Percentiles rank a stretch among this genome's conserved stretches.
Conservation (phyloP, 2,113 vertebrate genomes). For the Macquaria australasica region DNA sequence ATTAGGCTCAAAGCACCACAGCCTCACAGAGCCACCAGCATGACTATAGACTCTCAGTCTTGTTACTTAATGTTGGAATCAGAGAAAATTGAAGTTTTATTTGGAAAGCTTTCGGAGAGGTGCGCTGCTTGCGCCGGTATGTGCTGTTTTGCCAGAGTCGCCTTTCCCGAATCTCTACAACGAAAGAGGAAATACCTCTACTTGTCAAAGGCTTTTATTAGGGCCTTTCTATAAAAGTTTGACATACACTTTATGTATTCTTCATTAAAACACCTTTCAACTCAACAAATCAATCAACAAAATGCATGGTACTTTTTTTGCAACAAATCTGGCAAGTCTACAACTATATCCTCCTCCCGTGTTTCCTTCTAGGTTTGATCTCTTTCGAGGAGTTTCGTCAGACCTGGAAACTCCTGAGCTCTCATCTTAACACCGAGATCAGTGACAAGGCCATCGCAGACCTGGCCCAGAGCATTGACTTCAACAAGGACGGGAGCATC, state of each 20-base stretch:
- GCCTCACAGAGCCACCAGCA: too few relatives aligned
- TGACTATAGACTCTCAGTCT: too few relatives aligned
- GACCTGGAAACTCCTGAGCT: conserved; percentile 93
- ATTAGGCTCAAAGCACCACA: too few relatives aligned
- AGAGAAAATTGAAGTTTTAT: too few relatives aligned
- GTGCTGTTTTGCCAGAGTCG: background rate
- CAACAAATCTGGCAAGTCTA: background rate
- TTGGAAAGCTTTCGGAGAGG: too few relatives aligned
- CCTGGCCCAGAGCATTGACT: conserved; percentile 93
- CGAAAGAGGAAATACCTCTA: too few relatives aligned
- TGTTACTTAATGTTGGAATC: too few relatives aligned
- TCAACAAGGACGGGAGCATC: conserved; percentile 96
- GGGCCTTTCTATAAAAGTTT: too few relatives aligned
- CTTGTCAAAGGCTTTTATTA: background rate
- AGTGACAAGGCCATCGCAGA: conserved; percentile 87
- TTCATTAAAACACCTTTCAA: background rate
- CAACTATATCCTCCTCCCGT: background rate
- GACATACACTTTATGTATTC: background rate
- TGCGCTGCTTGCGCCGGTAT: background rate
- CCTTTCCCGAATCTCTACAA: too few relatives aligned
- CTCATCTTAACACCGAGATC: conserved; percentile 89
- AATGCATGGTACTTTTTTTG: background rate
- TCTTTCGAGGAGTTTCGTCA: conserved; percentile 94
- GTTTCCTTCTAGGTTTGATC: conserved; percentile 86
- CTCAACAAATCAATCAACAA: background rate